Conservation (phyloP, 1,140 invertebrate species). For the Melanaphis sacchari region DNA sequence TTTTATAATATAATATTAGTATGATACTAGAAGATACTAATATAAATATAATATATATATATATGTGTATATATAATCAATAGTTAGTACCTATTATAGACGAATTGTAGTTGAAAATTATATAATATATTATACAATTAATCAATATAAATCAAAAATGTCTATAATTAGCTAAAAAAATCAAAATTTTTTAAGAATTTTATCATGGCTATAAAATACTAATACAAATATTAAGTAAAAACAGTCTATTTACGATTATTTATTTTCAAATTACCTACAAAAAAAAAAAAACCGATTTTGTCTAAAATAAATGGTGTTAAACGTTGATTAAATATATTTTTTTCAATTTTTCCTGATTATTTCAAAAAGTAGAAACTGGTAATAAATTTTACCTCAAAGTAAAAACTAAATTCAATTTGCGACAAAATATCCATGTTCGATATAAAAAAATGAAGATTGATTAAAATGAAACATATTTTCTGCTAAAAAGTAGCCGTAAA, state of each 20-base stretch:
- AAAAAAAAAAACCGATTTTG: not conserved
- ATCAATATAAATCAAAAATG: no score
- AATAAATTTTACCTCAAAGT: not conserved
- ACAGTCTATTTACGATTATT: not conserved
- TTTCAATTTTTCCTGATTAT: not conserved
- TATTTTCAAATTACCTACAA: not conserved
- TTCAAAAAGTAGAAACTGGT: not conserved
- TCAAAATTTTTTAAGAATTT: no score
- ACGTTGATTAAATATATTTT: not conserved
- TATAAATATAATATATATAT: no score
- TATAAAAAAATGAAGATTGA: not conserved
- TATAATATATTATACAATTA: no score
- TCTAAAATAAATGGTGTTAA: not conserved
- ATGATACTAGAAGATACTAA: no score
- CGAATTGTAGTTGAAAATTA: no score
- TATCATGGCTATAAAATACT: no score
- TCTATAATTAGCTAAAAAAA: no score
- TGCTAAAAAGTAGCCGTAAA: not conserved
- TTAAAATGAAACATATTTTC: not conserved
- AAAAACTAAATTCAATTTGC: not conserved
- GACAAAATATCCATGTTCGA: not conserved
- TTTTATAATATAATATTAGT: no score
- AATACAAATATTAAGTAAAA: no score
- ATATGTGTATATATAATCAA: no score
- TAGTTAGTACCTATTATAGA: no score